Evolutionary conservation across 2,797 vertebrate genomes (phyloP), one percentile per base, ranked within the genome.

Genomic region (Bovichtus variegatus): DNA sequence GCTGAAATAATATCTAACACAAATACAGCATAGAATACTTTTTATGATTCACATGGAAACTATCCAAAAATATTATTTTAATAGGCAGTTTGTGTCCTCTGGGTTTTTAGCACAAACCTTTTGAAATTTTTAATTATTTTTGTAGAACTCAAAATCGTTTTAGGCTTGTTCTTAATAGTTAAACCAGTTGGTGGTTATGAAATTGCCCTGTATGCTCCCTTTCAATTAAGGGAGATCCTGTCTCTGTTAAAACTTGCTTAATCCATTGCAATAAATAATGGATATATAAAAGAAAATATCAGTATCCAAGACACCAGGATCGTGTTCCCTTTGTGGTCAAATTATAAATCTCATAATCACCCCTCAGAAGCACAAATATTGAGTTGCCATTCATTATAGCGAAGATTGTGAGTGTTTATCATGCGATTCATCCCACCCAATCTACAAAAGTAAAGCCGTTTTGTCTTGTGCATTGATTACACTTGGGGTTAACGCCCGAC

Each of bases 361-460:
- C n/a, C 40, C 31, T 53, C 47, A 70, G 21, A 68, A 49, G 64
- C 41, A 69, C 27, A 53, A 64, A 68, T 58, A 63, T 2, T 67
- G 13, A 41, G 21, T 66, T 76, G 73, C 63, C 78, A 60, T 77
- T 74, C 61, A 76, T 62, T 38, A 36, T 27, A 29, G 7, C 8
- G 11, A 43, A 47, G 36, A 47, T 50, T 63, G 38, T 65, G 43
- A 31, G 53, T 69, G 44, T 86, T 72, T 53, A 68, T 81, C 47
- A 57, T 50, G 80, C 9, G 19, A 68, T 74, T 82, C 59, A 64
- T 78, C 63, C 68, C 58, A 54, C 38, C 41, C 31, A 60, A 61
- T 78, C 71, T 68, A 54, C 51, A 29, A 74, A 81, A 67, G 63
- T 62, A 71, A 81, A 85, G 65, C 64, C n/a, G 41, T 80, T 81